Base-by-base conservation (phyloP, 2,113 vertebrate species). In the Oryzias melastigma region DNA sequence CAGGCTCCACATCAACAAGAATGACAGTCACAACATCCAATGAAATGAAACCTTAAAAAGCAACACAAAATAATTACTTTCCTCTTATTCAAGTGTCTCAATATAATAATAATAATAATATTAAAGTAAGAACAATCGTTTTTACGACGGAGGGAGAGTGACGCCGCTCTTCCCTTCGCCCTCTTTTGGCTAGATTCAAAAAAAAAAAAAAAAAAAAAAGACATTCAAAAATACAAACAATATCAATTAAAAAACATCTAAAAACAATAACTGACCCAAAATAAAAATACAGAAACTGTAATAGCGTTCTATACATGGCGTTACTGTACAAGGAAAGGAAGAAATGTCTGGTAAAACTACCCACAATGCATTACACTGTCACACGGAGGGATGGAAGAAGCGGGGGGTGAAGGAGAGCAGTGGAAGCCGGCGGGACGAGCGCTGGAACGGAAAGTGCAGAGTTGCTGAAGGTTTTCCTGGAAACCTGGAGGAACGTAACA, bases 391-490 rank as follows among this genome's bases (percentile, higher is more conserved):
- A 57, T 59, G 67, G 67, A 67, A 59, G 53, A 45, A 59, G 50
- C 13, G 29, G 58, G 18, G 58, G 51, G 2, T 24, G 55, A 20
- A 46, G 60, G 56, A 59, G 61, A 75, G 77, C 68, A 25, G 63
- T 62, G 50, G 51, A 68, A 55, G 65, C 54, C 35, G 62, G 73
- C 62, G 64, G 51, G 69, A 80, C 55, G 67, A 84, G 63, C 68
- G 83, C 63, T 83, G 53, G 73, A 90, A 90, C 80, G 35, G 24
- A 92, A 91, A 91, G 91, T 91, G 90, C 91, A 91, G 85, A 87
- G 80, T 89, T 88, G 88, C 76, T 75, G 72, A 82, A 81, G 83
- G 47, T 85, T 78, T 81, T 82, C 58, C 52, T 75, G 88, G 84
- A 89, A 90, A 90, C 85, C 81, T 75, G 81, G 89, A 83, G 75